Evolutionary conservation across 1,140 invertebrate species (phyloP).

Genomic region (Drosophila bocqueti): DNA sequence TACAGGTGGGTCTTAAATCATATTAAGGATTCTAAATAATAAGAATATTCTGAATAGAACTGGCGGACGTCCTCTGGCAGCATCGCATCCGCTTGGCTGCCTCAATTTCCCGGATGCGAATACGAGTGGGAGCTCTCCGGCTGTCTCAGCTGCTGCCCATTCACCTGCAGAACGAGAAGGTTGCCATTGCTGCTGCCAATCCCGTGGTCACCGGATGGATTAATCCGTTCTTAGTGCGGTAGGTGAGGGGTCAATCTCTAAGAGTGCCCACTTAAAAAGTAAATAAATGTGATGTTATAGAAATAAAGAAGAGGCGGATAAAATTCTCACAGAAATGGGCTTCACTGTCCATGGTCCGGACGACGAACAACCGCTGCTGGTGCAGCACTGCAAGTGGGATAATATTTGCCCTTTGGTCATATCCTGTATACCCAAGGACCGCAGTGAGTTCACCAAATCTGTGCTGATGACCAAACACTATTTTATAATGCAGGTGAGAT

Average conservation of each 20-base stretch:
- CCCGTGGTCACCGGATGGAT: constrained; percentile 91
- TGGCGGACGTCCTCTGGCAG: constrained; percentile 88
- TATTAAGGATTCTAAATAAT: neutral
- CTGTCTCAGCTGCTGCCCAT: constrained; percentile 88
- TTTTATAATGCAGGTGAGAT: constrained; percentile 87
- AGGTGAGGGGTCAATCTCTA: constrained; percentile 43
- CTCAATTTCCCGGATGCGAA: constrained; percentile 89
- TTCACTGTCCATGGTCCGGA: constrained; percentile 76
- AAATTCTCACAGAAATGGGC: constrained; percentile 63
- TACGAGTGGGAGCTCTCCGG: constrained; percentile 89
- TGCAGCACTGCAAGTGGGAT: constrained; percentile 88
- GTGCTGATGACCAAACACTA: constrained; percentile 86
- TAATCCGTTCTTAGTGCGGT: constrained; percentile 90
- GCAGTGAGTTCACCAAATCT: constrained; percentile 76
- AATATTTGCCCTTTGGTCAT: constrained; percentile 90
- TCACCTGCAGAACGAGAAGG: constrained; percentile 89
- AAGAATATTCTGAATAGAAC: constrained; percentile 45
- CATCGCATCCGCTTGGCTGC: constrained; percentile 89
- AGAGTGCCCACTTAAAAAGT: fast-evolving
- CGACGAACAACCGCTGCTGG: constrained; percentile 80
- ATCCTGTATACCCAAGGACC: constrained; percentile 87
- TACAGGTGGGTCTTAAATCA: constrained; percentile 48
- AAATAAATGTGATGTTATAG: constrained; percentile 20
- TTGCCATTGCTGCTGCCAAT: constrained; percentile 87
- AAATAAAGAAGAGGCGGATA: constrained; percentile 67